phyloP scores from a whole-genome alignment of 2,113 vertebrate genomes.

The Porphyrio hochstetteri region DNA sequence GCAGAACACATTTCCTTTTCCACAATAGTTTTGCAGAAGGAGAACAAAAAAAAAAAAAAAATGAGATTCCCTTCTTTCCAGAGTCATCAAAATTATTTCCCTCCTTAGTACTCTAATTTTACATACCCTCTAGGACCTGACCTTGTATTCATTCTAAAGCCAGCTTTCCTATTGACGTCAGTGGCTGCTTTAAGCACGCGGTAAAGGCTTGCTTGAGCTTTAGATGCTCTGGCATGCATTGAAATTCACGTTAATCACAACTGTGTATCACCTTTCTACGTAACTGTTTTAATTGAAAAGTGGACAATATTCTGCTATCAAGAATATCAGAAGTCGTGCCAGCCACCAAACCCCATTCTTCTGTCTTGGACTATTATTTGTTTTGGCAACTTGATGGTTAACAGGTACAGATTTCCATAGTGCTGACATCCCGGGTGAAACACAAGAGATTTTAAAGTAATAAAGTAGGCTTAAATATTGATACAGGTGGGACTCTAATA shows the following conservation, averaged over 20 bases:
- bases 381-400: conserved; percentile 76
- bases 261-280: neutral
- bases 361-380: conserved; percentile 2
- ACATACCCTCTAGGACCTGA: conserved; percentile 25
- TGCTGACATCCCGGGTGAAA: conserved; percentile 78
- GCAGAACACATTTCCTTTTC: conserved; percentile 58
- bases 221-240: neutral
- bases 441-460: conserved; percentile 80
- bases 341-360: neutral
- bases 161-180: neutral
- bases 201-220: neutral
- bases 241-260: neutral
- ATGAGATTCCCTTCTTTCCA: conserved; percentile 56
- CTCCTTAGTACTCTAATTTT: conserved; percentile 54
- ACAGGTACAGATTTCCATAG: conserved; percentile 69
- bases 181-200: neutral
- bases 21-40: conserved; percentile 49
- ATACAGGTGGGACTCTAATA: conserved; percentile 78
- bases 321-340: neutral
- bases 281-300: neutral
- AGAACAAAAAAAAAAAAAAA: neutral
- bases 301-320: neutral
- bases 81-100: conserved; percentile 65
- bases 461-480: conserved; percentile 84
- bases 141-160: neutral